Evolutionary conservation across 2,888 invertebrate species (phyloP), one percentile per base, ranked within the genome.

Genomic region (Lasioglossum lativentre): DNA sequence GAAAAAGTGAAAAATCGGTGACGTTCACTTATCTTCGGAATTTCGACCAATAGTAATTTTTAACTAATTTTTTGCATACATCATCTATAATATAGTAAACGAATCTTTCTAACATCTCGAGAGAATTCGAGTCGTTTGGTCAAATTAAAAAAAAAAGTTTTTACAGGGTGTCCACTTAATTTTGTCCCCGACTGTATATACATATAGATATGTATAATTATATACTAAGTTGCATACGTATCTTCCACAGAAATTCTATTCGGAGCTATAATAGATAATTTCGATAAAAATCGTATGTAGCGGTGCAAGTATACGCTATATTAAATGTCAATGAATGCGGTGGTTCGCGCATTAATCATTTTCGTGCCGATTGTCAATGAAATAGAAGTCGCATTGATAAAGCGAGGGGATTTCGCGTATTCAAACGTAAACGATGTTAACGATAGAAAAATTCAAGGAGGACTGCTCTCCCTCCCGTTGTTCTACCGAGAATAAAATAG

Each of bases 391-490:
- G 23, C 42, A 40, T 38, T 45, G 42, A 30, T 38, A 30, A 40
- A 42, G n/a, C 19, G 27, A 34, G 27, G 23, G 45, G 27, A 19
- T 47, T 19, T 75, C 63, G 71, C 34, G 12, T 10, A 71, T 66
- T 81, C 75, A 19, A 73, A 34, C 30, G 71, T 16, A 66, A n/a
- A 59, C 56, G 45, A 72, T 47, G 71, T 70, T 59, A 77, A 45
- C 56, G 77, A 82, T 66, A 82, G 30, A 75, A 75, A 82, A 75
- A 78, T 75, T 90, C 78, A 87, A 88, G 75, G 82, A 78, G 86
- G 86, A 76, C 82, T 30, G n/a, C n/a, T 87, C 82, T 82, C 78
- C 83, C 74, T 76, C 75, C 71, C 78, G 59, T 72, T 52, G 59
- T 68, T 59, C 73, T 77, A 77, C 76, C 76, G 66, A 81, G 83